Base-by-base conservation (phyloP, 2,888 invertebrate genomes). In the Rhagonycha lutea region DNA sequence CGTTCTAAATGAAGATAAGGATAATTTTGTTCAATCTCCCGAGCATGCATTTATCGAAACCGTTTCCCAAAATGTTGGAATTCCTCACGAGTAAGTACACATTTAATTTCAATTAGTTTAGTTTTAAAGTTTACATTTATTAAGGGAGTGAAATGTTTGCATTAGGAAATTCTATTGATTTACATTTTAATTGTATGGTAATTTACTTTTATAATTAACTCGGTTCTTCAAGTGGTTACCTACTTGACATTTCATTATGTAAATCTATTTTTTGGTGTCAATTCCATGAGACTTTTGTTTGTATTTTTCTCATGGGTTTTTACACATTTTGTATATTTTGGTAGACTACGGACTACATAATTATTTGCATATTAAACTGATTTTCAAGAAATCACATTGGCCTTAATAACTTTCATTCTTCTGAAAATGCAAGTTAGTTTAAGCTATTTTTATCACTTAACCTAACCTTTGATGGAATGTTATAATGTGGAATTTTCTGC, bases 51-150 rank as follows among this genome's bases (percentile, higher is more conserved):
- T 89, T 83, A 85, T 89, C 74, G 90, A 90, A 71, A 86, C 89
- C 74, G 83, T 90, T 81, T 90, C 90, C 74, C 86, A 90, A 83
- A 91, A 91, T 84, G 89, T 90, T 71, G 91, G 90, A 77, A 88
- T 90, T 75, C 89, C 89, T 77, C 90, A 90, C 85, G 90, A 90
- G 91, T 91, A 84, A 89, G 90, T 89, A 73, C 9, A 68, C 61
- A 72, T 70, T 63, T 14, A 14, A 72, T 67, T 60, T 77, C 28
- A 70, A 28, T 47, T 47, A 47, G 3, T 47, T 47, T 47, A 18
- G 18, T 18, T 18, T 18, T 18, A 18, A 18, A 18, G 18, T 18
- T 61, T 18, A 61, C 7, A 18, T 62, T 14, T 62, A 62, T 62
- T 18, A 32, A 32, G 32, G 12, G 12, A 32, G 12, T 5, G n/a